Evolutionary conservation across 2,797 vertebrate species (phyloP).

Genomic region (Megalops cyprinoides): DNA sequence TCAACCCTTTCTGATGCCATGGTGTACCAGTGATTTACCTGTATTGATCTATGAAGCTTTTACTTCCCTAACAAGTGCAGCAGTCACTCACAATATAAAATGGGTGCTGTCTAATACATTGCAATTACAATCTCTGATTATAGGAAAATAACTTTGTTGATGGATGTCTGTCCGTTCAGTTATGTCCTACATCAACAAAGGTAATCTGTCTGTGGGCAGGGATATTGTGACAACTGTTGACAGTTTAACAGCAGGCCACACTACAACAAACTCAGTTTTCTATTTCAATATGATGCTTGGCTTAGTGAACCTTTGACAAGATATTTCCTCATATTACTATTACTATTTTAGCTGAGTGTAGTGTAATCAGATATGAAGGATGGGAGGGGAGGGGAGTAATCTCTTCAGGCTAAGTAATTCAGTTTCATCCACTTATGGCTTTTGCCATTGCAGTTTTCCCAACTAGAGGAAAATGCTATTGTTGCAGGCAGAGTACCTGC

Average conservation of each 20-base stretch:
- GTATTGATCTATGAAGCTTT: not conserved
- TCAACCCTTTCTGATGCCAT: not conserved
- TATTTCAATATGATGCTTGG: not conserved
- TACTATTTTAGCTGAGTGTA: not conserved
- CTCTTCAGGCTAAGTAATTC: conserved; percentile 13
- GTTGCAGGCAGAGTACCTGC: conserved; percentile 13
- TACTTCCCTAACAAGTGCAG: not conserved
- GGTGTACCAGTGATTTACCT: not conserved
- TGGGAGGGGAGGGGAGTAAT: conserved; percentile 19
- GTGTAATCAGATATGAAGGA: conserved; percentile 24
- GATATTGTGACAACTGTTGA: not conserved
- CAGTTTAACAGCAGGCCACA: not conserved
- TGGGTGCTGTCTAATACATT: not conserved
- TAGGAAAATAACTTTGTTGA: not conserved
- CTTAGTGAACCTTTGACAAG: not conserved
- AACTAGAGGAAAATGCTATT: conserved; percentile 14
- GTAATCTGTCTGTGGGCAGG: not conserved
- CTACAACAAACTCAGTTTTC: not conserved
- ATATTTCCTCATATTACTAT: not conserved
- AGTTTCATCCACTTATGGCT: conserved; percentile 8
- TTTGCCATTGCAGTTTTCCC: not conserved
- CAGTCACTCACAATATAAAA: not conserved
- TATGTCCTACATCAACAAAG: not conserved
- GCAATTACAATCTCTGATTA: conserved; percentile 3
- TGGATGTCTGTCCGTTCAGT: not conserved